Percentiles rank a stretch among this genome's conserved stretches.
Conservation (phyloP, 1,140 invertebrate genomes). For the Liolophura sinensis region DNA sequence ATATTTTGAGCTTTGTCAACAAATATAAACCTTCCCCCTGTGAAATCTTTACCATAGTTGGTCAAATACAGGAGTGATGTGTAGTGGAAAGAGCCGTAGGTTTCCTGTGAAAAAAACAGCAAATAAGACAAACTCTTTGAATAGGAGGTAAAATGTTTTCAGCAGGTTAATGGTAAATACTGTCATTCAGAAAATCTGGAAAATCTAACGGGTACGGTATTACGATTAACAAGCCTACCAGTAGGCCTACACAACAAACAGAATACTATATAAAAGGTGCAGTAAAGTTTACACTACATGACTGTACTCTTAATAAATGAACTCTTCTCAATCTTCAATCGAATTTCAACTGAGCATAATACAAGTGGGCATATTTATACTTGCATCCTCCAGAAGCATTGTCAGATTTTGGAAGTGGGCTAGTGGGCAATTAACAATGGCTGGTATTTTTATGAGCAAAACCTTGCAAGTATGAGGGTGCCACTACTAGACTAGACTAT, state of each 20-base stretch:
- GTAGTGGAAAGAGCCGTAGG: constrained; percentile 83
- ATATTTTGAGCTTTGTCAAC: constrained; percentile 69
- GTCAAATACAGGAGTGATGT: constrained; percentile 80
- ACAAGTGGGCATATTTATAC: no score
- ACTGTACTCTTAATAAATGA: no score
- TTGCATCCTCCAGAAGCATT: no score
- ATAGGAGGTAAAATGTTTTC: background rate
- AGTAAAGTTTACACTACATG: constrained; percentile 3
- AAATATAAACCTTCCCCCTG: constrained; percentile 82
- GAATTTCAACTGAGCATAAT: no score
- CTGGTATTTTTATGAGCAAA: no score
- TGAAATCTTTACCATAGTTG: constrained; percentile 75
- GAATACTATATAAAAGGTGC: background rate
- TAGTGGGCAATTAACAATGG: no score
- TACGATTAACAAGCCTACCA: no score
- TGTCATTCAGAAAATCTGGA: background rate
- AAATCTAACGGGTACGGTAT: background rate
- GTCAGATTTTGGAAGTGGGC: no score
- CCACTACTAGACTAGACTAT: no score
- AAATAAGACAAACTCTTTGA: background rate
- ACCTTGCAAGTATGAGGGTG: no score
- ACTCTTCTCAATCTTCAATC: no score
- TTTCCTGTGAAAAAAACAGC: constrained; percentile 67
- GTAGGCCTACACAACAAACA: background rate
- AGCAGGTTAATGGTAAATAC: background rate